Evolutionary conservation across 2,113 vertebrate genomes (phyloP).

Genomic region (Zosterops japonicus): DNA sequence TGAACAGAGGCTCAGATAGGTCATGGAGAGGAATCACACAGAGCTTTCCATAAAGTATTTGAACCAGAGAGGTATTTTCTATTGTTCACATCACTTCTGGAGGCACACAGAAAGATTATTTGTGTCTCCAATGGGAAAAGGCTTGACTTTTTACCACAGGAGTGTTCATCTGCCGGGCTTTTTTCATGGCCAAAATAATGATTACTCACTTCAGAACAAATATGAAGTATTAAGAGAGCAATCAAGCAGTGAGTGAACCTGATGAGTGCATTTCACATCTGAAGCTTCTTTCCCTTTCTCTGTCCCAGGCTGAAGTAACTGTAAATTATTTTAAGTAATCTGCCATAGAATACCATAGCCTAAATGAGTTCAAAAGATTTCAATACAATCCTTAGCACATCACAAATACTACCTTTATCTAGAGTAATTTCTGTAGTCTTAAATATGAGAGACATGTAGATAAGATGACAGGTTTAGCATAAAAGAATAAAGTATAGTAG

Average conservation of each 20-base stretch:
- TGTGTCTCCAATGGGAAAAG: neutral
- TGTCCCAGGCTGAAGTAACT: constrained; percentile 39
- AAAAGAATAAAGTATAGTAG: constrained; percentile 64
- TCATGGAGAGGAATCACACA: neutral
- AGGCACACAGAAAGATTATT: neutral
- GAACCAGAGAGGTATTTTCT: neutral
- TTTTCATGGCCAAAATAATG: constrained; percentile 6
- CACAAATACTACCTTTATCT: constrained; percentile 59
- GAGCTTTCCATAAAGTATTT: neutral
- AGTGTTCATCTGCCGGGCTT: neutral
- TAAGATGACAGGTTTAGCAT: constrained; percentile 67
- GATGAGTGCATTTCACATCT: constrained; percentile 42
- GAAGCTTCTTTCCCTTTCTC: constrained; percentile 26
- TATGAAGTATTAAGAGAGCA: neutral
- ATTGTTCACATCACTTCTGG: neutral
- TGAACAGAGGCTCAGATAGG: neutral
- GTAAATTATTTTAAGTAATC: constrained; percentile 77
- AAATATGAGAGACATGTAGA: constrained; percentile 62
- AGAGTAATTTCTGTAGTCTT: constrained; percentile 45
- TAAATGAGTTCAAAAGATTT: constrained; percentile 75
- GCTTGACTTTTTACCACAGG: neutral
- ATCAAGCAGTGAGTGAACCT: constrained; percentile 29
- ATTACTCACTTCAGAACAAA: constrained; percentile 29
- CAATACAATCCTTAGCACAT: constrained; percentile 44
- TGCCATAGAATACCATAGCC: constrained; percentile 64